Evolutionary conservation across 2,113 vertebrate genomes (phyloP), one percentile per base, ranked within the genome.

Genomic region (Carlito syrichta): DNA sequence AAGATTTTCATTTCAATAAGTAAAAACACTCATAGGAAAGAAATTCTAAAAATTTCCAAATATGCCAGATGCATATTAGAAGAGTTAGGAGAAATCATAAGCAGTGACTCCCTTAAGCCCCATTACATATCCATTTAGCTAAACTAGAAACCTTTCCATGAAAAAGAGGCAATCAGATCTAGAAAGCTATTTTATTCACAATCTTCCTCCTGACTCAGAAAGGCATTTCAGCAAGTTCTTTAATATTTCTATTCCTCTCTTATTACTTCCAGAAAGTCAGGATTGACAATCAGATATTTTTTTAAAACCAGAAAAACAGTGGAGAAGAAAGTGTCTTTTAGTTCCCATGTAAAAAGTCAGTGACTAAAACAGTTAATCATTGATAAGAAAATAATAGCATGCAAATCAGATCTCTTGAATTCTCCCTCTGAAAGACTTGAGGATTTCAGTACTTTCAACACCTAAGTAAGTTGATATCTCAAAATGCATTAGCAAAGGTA

Each of bases 31-130:
- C 20, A 0, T 19, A 95, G 56, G 38, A 45, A 43, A 13, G 56
- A 94, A 93, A 81, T 71, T 9, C n/a, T 68, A 58, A 82, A 95
- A 86, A 88, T 52, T 97, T 96, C 35, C 27, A 91, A 95, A 92
- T 48, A n/a, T 83, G 40, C 48, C 62, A 96, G 73, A 6, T 92
- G 35, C 35, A 90, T 85, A 86, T 94, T 73, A 94, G 8, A 97
- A 95, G 62, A 35, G 50, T 86, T 94, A 95, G 90, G 92, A 92
- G 14, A n/a, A 95, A 45, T 79, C 48, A 16, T 74, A 89, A 94
- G 19, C 1, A 88, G 35, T 9, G 69, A 60, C 27, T 96, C 45
- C 86, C n/a, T 94, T 43, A 96, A 76, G 45, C 8, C 40, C 16
- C 50, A 60, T 52, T 83, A 94, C 30, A 91, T 5, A 95, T 96